Evolutionary conservation across 2,888 invertebrate species (phyloP), one percentile per base, ranked within the genome.

Genomic region (Hirtodrosophila alboralis): DNA sequence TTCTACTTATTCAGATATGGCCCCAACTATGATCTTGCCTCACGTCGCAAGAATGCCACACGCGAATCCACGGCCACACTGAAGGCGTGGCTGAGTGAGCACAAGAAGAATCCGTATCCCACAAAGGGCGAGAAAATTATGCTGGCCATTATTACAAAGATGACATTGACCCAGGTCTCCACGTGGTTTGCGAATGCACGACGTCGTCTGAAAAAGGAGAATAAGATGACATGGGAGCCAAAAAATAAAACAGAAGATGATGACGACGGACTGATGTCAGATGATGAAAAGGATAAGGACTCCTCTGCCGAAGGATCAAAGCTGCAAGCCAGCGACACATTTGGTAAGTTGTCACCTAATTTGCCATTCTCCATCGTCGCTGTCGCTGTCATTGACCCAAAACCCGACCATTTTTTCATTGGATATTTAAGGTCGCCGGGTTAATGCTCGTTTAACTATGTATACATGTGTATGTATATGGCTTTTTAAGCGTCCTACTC

Each of bases 111-210:
- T 91, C 97, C 97, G 4, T 98, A 98, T 91, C 97, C 97, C 13
- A 97, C 97, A 61, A 98, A 98, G 92, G 97, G 97, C 58, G 97
- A 98, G 92, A 98, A 98, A 91, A 96, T 97, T 86, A 96, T 97
- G 96, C 91, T 98, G 89, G 97, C 97, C 79, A 96, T 97, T 90
- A 96, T 97, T 89, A 98, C 97, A 64, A 97, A 97, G 92, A 98
- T 97, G 97, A 97, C 97, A 68, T 91, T 97, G 74, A 98, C 97
- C 60, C 96, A 96, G 91, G 98, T 98, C 73, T 97, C 97, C 65
- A 98, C 98, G 89, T 98, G 98, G 98, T 98, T 98, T 90, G 98
- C 98, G 65, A 98, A 98, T 91, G 98, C 98, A 37, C 92, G 98
- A 65, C 92, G 98, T 84, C 93, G 98, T 57, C 93, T 98, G 84